phyloP scores from a whole-genome alignment of 2,113 vertebrate species.

The Chlamydotis undulata region DNA sequence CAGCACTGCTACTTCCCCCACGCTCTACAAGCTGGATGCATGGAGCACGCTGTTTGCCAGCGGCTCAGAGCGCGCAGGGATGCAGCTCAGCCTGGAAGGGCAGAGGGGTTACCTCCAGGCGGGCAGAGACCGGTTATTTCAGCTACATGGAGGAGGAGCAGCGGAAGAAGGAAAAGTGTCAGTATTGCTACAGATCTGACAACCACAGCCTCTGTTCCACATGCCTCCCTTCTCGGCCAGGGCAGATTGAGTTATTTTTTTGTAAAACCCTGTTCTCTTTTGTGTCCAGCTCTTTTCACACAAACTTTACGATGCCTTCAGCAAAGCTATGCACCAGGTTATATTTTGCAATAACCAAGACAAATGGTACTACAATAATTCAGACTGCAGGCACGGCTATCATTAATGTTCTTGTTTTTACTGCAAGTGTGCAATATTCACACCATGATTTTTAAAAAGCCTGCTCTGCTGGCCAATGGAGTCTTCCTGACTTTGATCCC shows the following conservation, averaged over 20 bases:
- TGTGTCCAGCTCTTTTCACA: not conserved
- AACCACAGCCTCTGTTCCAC: not conserved
- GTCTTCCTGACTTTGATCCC: not conserved
- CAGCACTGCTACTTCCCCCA: not conserved
- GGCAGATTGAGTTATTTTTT: not conserved
- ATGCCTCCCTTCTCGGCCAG: not conserved
- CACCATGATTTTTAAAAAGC: not conserved
- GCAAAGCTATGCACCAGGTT: not conserved
- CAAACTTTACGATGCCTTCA: slow-evolving; percentile 30
- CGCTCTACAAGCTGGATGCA: not conserved
- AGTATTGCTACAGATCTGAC: not conserved
- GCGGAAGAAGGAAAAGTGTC: not conserved
- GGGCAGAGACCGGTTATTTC: not conserved
- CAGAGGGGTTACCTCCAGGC: not conserved
- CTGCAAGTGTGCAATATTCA: not conserved
- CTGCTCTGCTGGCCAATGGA: not conserved
- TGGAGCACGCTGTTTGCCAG: accelerated
- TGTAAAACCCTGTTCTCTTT: not conserved
- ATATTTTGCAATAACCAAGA: slow-evolving; percentile 9
- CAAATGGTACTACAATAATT: slow-evolving; percentile 21
- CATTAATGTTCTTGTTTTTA: not conserved
- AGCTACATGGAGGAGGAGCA: not conserved
- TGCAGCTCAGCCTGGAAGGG: not conserved
- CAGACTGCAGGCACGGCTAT: not conserved
- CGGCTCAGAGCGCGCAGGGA: not conserved